Base-by-base conservation (phyloP, 2,113 vertebrate species). In the Semnopithecus entellus region DNA sequence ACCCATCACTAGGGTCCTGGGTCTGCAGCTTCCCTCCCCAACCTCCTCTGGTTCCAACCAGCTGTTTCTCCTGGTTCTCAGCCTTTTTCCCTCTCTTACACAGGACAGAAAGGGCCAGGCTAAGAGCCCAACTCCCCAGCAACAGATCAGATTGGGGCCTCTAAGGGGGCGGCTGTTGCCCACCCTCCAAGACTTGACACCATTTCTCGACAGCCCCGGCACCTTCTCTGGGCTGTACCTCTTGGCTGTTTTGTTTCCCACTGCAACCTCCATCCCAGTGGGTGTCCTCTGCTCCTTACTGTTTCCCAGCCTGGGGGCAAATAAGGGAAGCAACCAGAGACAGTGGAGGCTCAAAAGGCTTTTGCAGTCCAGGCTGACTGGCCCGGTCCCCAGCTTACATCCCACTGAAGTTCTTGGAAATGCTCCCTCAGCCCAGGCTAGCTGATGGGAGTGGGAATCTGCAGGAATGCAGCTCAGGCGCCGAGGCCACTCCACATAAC, bases 401-500 rank as follows among this genome's bases (percentile, higher is more conserved):
- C 93, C 83, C 16, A 64, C 83, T 92, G 32, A 84, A 84, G 91
- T 95, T 97, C 96, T 97, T 93, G 97, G 97, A 97, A 98, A 90
- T 38, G 40, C 50, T 97, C 92, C 80, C 88, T 83, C 13, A 59
- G 86, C 50, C 89, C 70, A 13, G 92, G 79, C 45, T 72, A 76
- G 94, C 96, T 92, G 87, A 91, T n/a, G 86, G 95, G 96, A 97
- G 90, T 94, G 90, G 90, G 96, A 96, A 96, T 92, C 89, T 83
- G 84, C 75, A 98, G 93, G 95, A 97, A 97, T 86, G 97, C 59
- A 95, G 95, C 80, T 83, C 50, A 43, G 94, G 95, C 91, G 84
- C 96, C 80, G 68, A 97, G 93, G 96, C 93, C 97, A 97, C 96
- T 97, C 93, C 92, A 92, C 84, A 97, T 73, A 96, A 94, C 90